These are phyloP conservation scores for Tokudaia muenninki DNA, from an alignment of 2,797 vertebrate species.

Conservation along the genomic window DNA sequence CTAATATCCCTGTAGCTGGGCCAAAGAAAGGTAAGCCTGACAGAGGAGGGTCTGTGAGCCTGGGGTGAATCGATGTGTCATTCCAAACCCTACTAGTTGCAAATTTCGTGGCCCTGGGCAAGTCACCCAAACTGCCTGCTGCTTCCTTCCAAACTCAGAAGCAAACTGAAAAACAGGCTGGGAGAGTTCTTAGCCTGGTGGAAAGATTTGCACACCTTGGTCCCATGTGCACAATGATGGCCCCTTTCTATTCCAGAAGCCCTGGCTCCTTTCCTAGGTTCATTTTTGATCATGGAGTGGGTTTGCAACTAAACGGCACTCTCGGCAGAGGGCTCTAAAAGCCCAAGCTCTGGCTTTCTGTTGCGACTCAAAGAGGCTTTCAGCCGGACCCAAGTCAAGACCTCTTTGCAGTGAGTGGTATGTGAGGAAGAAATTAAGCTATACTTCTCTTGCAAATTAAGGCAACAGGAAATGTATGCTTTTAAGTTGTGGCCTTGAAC, in stretches of 20 bases:
- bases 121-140: conserved; percentile 55
- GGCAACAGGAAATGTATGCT: conserved; percentile 44
- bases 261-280: conserved; percentile 66
- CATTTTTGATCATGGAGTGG: conserved; percentile 70
- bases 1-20: not conserved
- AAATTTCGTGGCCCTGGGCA: conserved; percentile 57
- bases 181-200: conserved; percentile 30
- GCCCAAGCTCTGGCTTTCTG: conserved; percentile 11
- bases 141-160: conserved; percentile 64
- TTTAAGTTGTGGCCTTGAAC: conserved; percentile 27
- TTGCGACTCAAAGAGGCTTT: conserved; percentile 53
- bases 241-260: conserved; percentile 70
- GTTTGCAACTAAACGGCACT: conserved; percentile 74
- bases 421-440: not conserved
- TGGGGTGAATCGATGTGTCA: not conserved
- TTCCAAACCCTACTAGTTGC: conserved; percentile 40
- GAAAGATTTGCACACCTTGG: conserved; percentile 51
- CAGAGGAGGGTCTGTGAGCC: conserved; percentile 4
- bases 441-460: conserved; percentile 37
- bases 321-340: conserved; percentile 60
- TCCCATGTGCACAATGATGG: conserved; percentile 48
- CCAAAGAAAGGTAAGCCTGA: conserved; percentile 10
- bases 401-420: conserved; percentile 8
- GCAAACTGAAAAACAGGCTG: conserved; percentile 4
- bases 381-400: conserved; percentile 48